These are phyloP conservation scores for Oxyura jamaicensis DNA, from an alignment of 2,113 vertebrate species.

Conservation along the genomic window DNA sequence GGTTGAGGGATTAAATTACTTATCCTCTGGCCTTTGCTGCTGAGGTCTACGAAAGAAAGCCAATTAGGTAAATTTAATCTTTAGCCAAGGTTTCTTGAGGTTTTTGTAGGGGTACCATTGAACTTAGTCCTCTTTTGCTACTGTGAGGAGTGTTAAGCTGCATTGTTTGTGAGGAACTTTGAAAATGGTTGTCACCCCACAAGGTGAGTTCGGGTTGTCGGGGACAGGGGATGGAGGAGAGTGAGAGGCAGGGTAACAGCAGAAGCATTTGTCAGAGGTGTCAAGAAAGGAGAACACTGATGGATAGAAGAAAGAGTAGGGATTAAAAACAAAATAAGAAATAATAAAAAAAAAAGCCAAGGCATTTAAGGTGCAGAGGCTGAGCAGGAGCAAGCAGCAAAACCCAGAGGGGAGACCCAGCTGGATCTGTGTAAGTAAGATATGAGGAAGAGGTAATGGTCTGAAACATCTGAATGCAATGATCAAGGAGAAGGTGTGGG, in stretches of 20 bases:
- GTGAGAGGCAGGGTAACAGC: neutral
- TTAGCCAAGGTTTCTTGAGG: neutral
- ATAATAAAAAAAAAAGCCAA: neutral
- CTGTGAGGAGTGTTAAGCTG: neutral
- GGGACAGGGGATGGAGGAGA: neutral
- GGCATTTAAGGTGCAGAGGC: conserved; percentile 8
- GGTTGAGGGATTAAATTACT: neutral
- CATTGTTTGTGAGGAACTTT: neutral
- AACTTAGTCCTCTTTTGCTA: neutral
- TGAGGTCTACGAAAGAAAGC: neutral
- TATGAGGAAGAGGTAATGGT: conserved; percentile 19
- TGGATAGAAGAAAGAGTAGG: neutral
- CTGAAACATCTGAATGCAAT: conserved; percentile 34
- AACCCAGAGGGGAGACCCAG: conserved; percentile 21
- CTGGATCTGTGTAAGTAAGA: conserved; percentile 41
- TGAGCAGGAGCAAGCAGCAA: conserved; percentile 19
- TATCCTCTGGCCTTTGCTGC: neutral
- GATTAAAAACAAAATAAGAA: neutral
- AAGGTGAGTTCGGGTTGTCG: conserved; percentile 17
- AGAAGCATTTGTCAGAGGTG: conserved; percentile 25
- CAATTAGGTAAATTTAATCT: conserved; percentile 23
- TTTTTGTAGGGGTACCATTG: neutral
- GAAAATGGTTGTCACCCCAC: neutral
- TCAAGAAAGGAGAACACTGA: neutral
- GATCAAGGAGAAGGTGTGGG: neutral